Evolutionary conservation across 1,140 invertebrate species (phyloP), one percentile per base, ranked within the genome.

Genomic region (Galleria mellonella): DNA sequence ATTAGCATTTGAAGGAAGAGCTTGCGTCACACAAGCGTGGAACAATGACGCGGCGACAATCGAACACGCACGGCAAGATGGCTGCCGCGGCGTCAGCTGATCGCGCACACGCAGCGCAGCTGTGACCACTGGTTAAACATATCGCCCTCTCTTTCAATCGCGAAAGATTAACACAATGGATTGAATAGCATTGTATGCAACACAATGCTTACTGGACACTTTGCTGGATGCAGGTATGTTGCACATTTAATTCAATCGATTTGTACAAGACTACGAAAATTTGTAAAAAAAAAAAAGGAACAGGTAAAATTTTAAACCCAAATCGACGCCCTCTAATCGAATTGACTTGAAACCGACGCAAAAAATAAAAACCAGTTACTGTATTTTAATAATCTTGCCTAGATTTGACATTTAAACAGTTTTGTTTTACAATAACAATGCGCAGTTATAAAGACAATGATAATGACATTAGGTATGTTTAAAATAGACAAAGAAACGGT

Each of bases 21-120:
- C 35, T 47, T 72, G 66, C 78, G 76, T 82, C 76, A 81, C 67
- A 62, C 51, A 62, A 58, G 55, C 14, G 35, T 17, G 51, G 60
- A 53, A 76, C 68, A 75, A 72, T 83, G 78, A 83, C 78, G 81
- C 74, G 69, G 49, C 69, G 60, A 74, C 66, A 73, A 69, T 67
- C 51, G 65, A 67, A 48, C 65, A 69, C 69, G 64, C 70, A 72
- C 62, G 61, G 63, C 76, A 83, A 84, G 72, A 84, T 84, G 81
- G 81, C 81, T 59, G 72, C 63, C 74, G 68, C 55, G 43, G 57
- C 72, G 78, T 84, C 81, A 84, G 81, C 81, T 84, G 81, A 84
- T 82, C 55, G 72, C 71, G 68, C 69, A 61, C 69, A 66, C 59
- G 61, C 73, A 71, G 49, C 64, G 61, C 53, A 55, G 55, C 56